These are phyloP conservation scores for Eulithis prunata DNA, from an alignment of 2,888 invertebrate genomes.

Conservation along the genomic window DNA sequence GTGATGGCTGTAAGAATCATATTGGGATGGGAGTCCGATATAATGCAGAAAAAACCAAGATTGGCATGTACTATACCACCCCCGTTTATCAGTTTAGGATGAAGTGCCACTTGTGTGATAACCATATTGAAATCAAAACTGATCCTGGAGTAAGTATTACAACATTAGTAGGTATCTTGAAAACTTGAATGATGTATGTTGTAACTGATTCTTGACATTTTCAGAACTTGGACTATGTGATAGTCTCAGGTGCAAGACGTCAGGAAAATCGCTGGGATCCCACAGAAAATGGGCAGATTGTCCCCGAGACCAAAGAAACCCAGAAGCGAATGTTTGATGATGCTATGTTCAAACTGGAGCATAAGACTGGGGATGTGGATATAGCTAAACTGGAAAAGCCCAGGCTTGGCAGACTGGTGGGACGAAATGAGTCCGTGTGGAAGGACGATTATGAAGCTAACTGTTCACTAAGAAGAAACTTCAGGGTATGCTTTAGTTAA, in stretches of 20 bases:
- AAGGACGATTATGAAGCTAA: constrained; percentile 97
- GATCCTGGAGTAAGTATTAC: constrained; percentile 93
- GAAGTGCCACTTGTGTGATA: constrained; percentile 99
- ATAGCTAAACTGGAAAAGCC: constrained; percentile 89
- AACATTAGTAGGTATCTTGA: not conserved
- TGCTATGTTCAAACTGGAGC: constrained; percentile 99
- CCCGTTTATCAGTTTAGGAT: constrained; percentile 99
- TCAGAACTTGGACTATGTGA: constrained; percentile 98
- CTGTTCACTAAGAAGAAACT: constrained; percentile 91
- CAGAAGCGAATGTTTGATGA: constrained; percentile 96
- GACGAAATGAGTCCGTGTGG: constrained; percentile 92
- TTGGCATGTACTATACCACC: constrained; percentile 99
- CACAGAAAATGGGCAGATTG: constrained; percentile 96
- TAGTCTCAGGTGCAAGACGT: constrained; percentile 96
- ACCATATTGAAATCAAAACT: constrained; percentile 98
- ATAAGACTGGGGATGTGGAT: constrained; percentile 92
- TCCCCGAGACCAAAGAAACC: constrained; percentile 95
- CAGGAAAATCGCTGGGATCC: constrained; percentile 99
- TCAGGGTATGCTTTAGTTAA: constrained; percentile 92
- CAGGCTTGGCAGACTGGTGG: constrained; percentile 89
- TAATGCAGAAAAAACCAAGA: constrained; percentile 95
- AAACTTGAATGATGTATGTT: not conserved
- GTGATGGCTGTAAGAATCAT: constrained; percentile 98
- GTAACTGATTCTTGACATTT: constrained; percentile 41
- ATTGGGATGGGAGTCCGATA: constrained; percentile 99